Conservation (phyloP, 2,888 invertebrate species). For the Plebejus argus region DNA sequence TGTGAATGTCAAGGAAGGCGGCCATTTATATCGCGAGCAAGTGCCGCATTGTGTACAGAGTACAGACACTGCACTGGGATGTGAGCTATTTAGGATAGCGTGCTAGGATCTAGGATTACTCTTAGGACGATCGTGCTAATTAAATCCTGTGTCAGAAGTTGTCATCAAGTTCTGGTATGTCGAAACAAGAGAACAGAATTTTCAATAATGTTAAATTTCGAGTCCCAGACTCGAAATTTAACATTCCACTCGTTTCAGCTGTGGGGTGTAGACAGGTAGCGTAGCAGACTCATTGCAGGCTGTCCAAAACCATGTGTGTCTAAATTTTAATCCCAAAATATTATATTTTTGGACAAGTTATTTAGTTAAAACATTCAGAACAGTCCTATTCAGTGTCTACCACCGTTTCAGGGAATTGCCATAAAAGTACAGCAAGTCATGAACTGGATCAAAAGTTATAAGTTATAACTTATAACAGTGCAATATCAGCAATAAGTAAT, state of each 20-base stretch:
- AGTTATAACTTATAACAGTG: background rate
- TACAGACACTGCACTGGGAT: too few relatives aligned
- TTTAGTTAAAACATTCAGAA: too few relatives aligned
- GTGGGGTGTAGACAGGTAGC: background rate
- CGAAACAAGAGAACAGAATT: background rate
- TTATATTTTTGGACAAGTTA: too few relatives aligned
- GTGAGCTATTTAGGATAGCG: too few relatives aligned
- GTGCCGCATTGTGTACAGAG: background rate
- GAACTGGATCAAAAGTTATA: too few relatives aligned
- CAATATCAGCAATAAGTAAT: background rate
- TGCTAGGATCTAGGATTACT: background rate
- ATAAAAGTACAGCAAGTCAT: background rate
- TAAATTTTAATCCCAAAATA: too few relatives aligned
- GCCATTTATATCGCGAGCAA: background rate
- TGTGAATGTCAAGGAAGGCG: conserved; percentile 44
- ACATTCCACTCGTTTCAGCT: too few relatives aligned
- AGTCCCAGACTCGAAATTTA: too few relatives aligned
- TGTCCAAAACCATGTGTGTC: background rate
- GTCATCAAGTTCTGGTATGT: background rate
- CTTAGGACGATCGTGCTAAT: background rate
- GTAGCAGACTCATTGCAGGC: too few relatives aligned
- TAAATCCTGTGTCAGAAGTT: background rate
- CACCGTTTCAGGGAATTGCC: background rate
- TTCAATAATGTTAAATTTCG: background rate
- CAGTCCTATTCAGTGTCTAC: too few relatives aligned